Evolutionary conservation across 2,113 vertebrate species (phyloP).

Genomic region (Oryzias melastigma): DNA sequence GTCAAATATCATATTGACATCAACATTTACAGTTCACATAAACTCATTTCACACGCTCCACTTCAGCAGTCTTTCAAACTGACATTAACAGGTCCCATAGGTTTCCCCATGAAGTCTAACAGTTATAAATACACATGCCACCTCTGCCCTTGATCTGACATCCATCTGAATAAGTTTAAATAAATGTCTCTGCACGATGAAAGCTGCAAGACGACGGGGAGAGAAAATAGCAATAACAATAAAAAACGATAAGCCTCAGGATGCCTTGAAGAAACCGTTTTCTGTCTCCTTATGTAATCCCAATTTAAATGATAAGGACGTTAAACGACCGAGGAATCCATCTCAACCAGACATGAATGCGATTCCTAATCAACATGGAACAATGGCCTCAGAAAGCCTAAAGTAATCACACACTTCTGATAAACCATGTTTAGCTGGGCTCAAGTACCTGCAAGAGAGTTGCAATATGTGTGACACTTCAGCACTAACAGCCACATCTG

Average conservation of each 20-base stretch:
- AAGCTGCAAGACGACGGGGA: background rate
- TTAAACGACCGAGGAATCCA: slow-evolving; percentile 33
- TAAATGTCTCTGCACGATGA: slow-evolving; percentile 16
- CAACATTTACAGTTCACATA: background rate
- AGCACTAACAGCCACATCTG: slow-evolving; percentile 11
- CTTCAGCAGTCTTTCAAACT: slow-evolving; percentile 11
- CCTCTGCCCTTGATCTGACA: background rate
- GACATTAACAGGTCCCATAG: slow-evolving; percentile 17
- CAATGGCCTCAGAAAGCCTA: slow-evolving; percentile 40
- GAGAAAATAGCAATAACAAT: background rate
- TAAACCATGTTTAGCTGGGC: slow-evolving; percentile 37
- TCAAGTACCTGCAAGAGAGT: slow-evolving; percentile 25
- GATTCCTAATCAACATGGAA: slow-evolving; percentile 25
- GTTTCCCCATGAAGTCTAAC: background rate
- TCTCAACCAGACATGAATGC: slow-evolving; percentile 29
- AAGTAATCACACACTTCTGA: slow-evolving; percentile 46
- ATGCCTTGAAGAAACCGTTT: background rate
- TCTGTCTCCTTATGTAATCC: too few relatives aligned
- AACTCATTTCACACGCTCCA: slow-evolving; percentile 27
- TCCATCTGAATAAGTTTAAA: background rate
- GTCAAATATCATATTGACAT: slow-evolving; percentile 10
- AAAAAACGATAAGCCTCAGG: background rate
- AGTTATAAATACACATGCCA: background rate
- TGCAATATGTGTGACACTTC: slow-evolving; percentile 29
- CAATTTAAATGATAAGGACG: slow-evolving; percentile 9